Conservation (phyloP, 2,113 vertebrate species). For the Toxotes jaculatrix region DNA sequence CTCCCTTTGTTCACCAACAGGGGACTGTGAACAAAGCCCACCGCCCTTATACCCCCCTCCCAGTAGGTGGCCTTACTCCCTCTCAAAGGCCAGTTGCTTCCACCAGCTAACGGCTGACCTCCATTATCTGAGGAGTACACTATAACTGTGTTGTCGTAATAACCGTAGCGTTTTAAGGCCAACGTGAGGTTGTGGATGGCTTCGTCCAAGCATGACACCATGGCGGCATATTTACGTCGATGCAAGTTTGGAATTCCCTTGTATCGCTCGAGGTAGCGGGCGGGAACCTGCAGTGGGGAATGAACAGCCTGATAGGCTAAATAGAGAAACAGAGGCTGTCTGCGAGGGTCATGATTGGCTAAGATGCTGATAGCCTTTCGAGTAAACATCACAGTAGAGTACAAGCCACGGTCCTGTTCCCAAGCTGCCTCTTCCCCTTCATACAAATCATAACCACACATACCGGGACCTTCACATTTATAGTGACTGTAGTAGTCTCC, state of each 20-base stretch:
- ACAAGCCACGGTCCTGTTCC: conserved; percentile 92
- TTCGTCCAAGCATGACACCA: conserved; percentile 96
- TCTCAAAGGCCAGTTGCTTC: conserved; percentile 97
- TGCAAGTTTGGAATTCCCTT: conserved; percentile 92
- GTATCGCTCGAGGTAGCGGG: conserved; percentile 92
- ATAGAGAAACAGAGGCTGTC: conserved; percentile 91
- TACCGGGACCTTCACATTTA: conserved; percentile 93
- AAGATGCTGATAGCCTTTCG: conserved; percentile 91
- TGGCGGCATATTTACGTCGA: conserved; percentile 93
- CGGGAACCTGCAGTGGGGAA: conserved; percentile 93
- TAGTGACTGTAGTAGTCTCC: conserved; percentile 98
- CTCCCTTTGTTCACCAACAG: conserved; percentile 91
- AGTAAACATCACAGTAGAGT: conserved; percentile 96
- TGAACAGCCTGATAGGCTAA: conserved; percentile 97
- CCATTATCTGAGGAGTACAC: conserved; percentile 98
- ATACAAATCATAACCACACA: conserved; percentile 95
- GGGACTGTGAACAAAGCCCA: conserved; percentile 98
- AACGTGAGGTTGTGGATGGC: conserved; percentile 92
- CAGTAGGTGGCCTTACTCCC: conserved; percentile 97
- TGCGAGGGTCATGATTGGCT: conserved; percentile 88
- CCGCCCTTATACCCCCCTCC: conserved; percentile 95
- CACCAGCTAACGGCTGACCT: conserved; percentile 92
- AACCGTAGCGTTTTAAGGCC: conserved; percentile 90
- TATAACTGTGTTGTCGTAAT: conserved; percentile 93
- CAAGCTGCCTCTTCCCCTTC: conserved; percentile 95